phyloP scores from a whole-genome alignment of 2,797 vertebrate species.

The Pipistrellus nathusii region DNA sequence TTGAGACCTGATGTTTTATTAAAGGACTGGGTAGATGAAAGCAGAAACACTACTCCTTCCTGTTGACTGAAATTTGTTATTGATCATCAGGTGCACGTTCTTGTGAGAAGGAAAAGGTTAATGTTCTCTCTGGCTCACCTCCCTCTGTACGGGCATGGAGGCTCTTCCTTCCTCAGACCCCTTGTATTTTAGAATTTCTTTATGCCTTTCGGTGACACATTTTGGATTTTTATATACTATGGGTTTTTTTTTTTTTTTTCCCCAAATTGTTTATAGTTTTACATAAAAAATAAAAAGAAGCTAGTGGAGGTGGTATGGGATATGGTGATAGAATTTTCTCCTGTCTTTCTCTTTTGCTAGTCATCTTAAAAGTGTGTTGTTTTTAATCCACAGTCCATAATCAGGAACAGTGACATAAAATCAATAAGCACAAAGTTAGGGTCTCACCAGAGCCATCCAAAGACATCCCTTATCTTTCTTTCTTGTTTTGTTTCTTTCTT shows the following conservation, averaged over 20 bases:
- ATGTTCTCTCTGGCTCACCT: neutral
- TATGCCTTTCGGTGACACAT: neutral
- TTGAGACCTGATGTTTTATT: neutral
- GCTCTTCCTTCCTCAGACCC: neutral
- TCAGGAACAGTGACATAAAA: constrained; percentile 74
- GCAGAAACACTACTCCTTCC: neutral
- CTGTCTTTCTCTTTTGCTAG: constrained; percentile 56
- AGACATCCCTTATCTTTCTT: constrained; percentile 8
- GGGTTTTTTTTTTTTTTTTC: neutral
- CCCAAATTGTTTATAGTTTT: neutral
- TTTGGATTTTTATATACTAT: neutral
- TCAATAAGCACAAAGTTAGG: constrained; percentile 54
- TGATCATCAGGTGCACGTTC: neutral
- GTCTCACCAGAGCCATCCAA: constrained; percentile 24
- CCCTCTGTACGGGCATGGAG: neutral
- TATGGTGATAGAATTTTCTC: neutral
- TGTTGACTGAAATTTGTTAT: neutral
- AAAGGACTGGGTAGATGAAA: neutral
- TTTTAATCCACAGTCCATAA: constrained; percentile 69
- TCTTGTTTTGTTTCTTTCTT: no score
- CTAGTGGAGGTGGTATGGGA: neutral
- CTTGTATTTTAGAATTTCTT: constrained; percentile 23
- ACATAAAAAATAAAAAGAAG: constrained; percentile 15
- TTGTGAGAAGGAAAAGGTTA: neutral
- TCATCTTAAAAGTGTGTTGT: constrained; percentile 19